Evolutionary conservation across 2,113 vertebrate genomes (phyloP).

Genomic region (Rhabdornis inornatus): DNA sequence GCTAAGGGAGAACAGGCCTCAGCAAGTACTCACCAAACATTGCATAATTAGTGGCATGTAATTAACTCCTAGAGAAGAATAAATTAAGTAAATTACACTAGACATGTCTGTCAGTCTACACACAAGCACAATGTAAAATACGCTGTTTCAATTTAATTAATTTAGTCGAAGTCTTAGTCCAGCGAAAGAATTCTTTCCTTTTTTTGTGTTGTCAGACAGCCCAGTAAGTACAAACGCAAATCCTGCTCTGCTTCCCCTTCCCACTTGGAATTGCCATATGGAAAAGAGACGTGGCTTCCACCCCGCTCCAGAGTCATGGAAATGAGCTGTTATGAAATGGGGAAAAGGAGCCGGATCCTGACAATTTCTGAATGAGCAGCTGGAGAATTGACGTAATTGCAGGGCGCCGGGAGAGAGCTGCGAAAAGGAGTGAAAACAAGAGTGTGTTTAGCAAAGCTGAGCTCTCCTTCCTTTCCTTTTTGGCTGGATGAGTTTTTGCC

Average conservation of each 20-base stretch:
- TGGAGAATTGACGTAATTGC: conserved; percentile 22
- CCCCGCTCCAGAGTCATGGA: neutral
- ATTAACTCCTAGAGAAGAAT: neutral
- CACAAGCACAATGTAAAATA: neutral
- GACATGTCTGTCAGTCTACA: neutral
- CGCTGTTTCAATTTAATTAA: neutral
- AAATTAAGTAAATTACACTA: neutral
- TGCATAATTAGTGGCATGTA: neutral
- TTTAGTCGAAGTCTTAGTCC: neutral
- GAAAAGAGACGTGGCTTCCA: neutral
- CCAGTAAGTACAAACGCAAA: neutral
- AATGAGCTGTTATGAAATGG: conserved; percentile 11
- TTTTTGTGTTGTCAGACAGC: neutral
- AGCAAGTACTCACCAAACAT: neutral
- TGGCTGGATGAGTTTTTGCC: neutral
- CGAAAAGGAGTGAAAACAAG: neutral
- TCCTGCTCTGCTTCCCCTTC: neutral
- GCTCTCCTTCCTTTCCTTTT: neutral
- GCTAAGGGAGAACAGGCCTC: neutral
- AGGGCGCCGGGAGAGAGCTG: neutral
- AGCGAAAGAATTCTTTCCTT: neutral
- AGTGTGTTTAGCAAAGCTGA: neutral
- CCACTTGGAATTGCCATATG: neutral
- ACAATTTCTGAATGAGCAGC: conserved; percentile 28
- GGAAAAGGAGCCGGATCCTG: neutral